phyloP scores from a whole-genome alignment of 2,113 vertebrate genomes.

The Neomonachus schauinslandi region DNA sequence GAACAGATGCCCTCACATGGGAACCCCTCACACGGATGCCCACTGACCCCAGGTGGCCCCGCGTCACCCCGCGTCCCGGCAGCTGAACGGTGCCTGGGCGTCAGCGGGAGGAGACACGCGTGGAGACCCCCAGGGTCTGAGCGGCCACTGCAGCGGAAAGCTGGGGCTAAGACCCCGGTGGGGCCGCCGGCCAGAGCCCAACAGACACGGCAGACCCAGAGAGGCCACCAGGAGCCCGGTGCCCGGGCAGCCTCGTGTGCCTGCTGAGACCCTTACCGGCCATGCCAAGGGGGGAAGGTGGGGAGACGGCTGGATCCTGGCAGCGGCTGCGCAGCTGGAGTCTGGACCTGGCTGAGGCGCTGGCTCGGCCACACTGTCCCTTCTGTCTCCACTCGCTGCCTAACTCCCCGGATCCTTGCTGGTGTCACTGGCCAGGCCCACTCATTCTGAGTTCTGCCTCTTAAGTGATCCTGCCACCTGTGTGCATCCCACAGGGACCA shows the following conservation, averaged over 20 bases:
- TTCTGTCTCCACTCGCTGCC: neutral
- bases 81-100: neutral
- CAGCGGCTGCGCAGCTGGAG: neutral
- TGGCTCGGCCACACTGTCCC: neutral
- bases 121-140: neutral
- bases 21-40: too few species aligned
- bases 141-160: neutral
- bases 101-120: neutral
- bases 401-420: rapidly evolving
- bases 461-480: neutral
- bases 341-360: neutral
- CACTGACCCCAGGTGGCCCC: neutral
- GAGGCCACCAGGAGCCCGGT: too few species aligned
- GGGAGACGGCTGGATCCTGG: neutral
- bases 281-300: neutral
- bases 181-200: neutral
- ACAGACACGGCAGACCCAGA: too few species aligned
- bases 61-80: neutral
- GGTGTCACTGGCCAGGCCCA: too few species aligned
- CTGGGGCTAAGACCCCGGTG: neutral
- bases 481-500: rapidly evolving
- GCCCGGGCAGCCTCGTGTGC: too few species aligned
- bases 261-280: neutral
- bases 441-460: too few species aligned
- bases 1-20: too few species aligned